phyloP scores from a whole-genome alignment of 2,113 vertebrate species.

The Butorides virescens region DNA sequence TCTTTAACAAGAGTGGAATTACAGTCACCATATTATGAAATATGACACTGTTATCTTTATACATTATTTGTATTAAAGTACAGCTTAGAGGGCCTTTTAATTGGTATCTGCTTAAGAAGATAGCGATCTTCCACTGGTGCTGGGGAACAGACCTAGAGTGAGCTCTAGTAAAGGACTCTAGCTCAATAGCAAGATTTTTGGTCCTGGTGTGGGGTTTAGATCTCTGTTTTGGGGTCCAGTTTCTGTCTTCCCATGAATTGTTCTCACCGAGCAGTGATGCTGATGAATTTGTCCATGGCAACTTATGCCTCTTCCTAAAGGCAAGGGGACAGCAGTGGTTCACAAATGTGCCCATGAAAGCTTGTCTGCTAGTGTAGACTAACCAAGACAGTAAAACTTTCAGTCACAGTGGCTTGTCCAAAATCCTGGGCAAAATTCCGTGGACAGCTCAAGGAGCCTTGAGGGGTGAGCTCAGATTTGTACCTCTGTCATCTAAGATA shows the following conservation, averaged over 20 bases:
- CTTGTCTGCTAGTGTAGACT: neutral
- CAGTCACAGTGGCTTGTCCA: neutral
- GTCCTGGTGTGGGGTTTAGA: neutral
- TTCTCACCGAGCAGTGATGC: neutral
- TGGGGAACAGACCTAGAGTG: neutral
- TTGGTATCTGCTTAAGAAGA: neutral
- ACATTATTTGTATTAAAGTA: conserved; percentile 1
- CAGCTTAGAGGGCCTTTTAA: neutral
- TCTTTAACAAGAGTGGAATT: conserved; percentile 47
- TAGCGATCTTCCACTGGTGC: neutral
- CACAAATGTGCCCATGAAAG: neutral
- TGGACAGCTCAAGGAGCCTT: neutral
- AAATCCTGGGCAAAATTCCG: neutral
- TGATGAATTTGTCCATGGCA: neutral
- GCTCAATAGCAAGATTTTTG: neutral
- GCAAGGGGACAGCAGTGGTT: neutral
- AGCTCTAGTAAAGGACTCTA: neutral
- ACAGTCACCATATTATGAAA: conserved; percentile 43
- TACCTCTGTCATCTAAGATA: neutral
- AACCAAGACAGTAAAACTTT: neutral
- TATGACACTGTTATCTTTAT: neutral
- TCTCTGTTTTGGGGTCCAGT: neutral
- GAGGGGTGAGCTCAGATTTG: neutral
- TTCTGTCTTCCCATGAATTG: neutral
- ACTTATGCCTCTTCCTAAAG: neutral